Evolutionary conservation across 2,797 vertebrate species (phyloP), one percentile per base, ranked within the genome.

Genomic region (Crenichthys baileyi): DNA sequence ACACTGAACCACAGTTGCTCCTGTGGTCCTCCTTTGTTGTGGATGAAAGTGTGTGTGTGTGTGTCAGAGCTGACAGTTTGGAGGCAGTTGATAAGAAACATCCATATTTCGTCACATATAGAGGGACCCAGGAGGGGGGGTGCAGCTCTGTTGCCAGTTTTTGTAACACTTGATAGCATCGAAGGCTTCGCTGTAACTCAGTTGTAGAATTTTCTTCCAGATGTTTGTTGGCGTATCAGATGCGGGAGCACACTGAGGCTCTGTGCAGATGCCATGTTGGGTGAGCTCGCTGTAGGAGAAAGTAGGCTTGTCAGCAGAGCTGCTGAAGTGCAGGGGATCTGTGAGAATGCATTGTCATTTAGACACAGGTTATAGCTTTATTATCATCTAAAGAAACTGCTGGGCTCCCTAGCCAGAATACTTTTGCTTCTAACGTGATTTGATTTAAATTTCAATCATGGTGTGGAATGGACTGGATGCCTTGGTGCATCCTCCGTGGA

Each of bases 351-450:
- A 24, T 73, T n/a, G 72, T 58, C 36, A n/a, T 20, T 51, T 18
- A 51, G 16, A 18, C 48, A 31, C 50, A 15, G 7, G 16, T 44
- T 44, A n/a, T 22, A 8, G 4, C 1, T 51, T 50, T 58, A 60
- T 3, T 68, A 9, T 51, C 31, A 20, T 76, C 9, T 55, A 73
- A 53, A 61, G 46, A 70, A 73, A 26, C 50, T 68, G 60, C 61
- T 72, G 78, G 65, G 74, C 4, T 77, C 9, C 60, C 76, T 70
- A 61, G 56, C 67, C 58, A 56, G 44, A 2, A 48, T 53, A 67
- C 63, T 16, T 24, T 55, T 53, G 78, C 68, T 71, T 58, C 31
- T 39, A 46, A 11, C 31, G 29, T 41, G 48, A 71, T 77, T 48
- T 41, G 13, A 44, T 31, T 72, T 46, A 53, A 68, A 22, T 73